phyloP scores from a whole-genome alignment of 1,140 invertebrate species.

The Nebria ingens region DNA sequence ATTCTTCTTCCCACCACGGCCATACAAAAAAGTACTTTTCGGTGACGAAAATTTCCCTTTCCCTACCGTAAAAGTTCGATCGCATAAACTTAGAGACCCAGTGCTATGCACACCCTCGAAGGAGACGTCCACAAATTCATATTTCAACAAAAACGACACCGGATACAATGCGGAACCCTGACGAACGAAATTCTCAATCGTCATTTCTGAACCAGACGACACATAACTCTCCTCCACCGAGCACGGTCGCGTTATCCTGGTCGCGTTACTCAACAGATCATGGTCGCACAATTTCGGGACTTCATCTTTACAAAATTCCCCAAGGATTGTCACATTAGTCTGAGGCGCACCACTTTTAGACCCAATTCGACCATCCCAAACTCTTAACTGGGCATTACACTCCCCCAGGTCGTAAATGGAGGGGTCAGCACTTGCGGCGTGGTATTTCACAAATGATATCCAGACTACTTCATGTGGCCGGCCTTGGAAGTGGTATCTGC shows the following conservation, averaged over 20 bases:
- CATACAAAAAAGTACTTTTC: conserved; percentile 70
- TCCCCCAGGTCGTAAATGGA: conserved; percentile 53
- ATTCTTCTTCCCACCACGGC: conserved; percentile 63
- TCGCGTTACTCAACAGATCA: conserved; percentile 59
- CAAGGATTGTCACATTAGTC: conserved; percentile 48
- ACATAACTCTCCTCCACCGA: conserved; percentile 67
- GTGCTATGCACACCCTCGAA: conserved; percentile 46
- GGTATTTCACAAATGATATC: conserved; percentile 75
- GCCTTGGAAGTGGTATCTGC: conserved; percentile 73
- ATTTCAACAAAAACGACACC: conserved; percentile 62
- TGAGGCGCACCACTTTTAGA: conserved; percentile 13
- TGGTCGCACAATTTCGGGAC: conserved; percentile 63
- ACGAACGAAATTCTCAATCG: conserved; percentile 59
- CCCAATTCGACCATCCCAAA: conserved; percentile 57
- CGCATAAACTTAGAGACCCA: conserved; percentile 45
- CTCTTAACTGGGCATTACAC: conserved; percentile 60
- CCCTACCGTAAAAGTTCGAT: conserved; percentile 45
- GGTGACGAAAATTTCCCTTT: conserved; percentile 60
- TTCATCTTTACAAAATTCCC: conserved; percentile 66
- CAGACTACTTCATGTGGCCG: conserved; percentile 66
- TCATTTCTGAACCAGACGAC: conserved; percentile 56
- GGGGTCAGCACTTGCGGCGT: conserved; percentile 53
- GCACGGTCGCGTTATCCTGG: conserved; percentile 61
- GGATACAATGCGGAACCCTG: conserved; percentile 69
- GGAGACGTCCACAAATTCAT: conserved; percentile 63